Percentiles rank a stretch among this genome's conserved stretches.
Evolutionary conservation across 1,140 invertebrate genomes (phyloP).

Genomic region (Telenomus remus): DNA sequence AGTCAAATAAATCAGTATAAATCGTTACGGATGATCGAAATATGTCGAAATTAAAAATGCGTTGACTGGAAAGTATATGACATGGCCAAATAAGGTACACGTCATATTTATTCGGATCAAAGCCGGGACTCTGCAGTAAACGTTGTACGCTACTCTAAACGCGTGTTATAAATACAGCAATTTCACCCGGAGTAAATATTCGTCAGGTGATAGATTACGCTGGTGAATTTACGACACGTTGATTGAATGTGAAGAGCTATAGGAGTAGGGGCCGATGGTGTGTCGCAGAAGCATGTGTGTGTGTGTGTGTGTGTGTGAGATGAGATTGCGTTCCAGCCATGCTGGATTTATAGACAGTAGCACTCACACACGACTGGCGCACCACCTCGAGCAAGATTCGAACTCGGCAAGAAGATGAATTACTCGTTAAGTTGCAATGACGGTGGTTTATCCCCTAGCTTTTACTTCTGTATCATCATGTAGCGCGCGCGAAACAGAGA

Average conservation of each 20-base stretch:
- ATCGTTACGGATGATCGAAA: too few relatives aligned
- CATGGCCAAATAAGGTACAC: too few relatives aligned
- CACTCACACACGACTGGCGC: slow-evolving; percentile 27
- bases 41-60: too few relatives aligned
- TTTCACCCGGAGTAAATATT: slow-evolving; percentile 62
- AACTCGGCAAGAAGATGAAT: slow-evolving; percentile 48
- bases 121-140: slow-evolving; percentile 25
- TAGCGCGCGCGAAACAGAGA: not conserved
- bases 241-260: slow-evolving; percentile 64
- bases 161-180: slow-evolving; percentile 58
- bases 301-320: slow-evolving; percentile 27
- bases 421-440: slow-evolving; percentile 42
- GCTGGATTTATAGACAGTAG: slow-evolving; percentile 56
- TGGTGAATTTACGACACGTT: slow-evolving; percentile 62
- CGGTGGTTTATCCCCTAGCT: slow-evolving; percentile 21
- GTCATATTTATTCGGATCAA: slow-evolving; percentile 16
- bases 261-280: slow-evolving; percentile 31
- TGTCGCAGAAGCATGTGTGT: slow-evolving; percentile 29
- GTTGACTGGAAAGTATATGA: too few relatives aligned
- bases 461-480: slow-evolving; percentile 37
- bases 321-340: slow-evolving; percentile 55
- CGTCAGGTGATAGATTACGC: slow-evolving; percentile 63
- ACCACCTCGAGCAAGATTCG: slow-evolving; percentile 37
- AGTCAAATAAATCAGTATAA: too few relatives aligned
- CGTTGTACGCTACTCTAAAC: slow-evolving; percentile 38